Conservation (phyloP, 1,140 invertebrate genomes). For the Rhyacophila brunnea region DNA sequence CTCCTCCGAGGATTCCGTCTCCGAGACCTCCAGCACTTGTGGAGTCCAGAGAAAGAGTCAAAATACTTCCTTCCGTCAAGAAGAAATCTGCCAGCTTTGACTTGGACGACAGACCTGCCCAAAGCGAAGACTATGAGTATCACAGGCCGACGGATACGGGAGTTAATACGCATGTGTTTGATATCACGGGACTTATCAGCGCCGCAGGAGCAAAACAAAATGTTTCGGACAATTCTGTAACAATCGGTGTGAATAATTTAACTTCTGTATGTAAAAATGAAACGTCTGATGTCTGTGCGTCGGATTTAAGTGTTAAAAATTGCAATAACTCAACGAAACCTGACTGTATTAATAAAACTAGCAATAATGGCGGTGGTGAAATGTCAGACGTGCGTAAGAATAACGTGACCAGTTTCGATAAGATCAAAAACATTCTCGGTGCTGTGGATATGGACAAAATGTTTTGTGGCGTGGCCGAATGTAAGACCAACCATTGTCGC, state of each 20-base stretch:
- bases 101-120: conserved; percentile 21
- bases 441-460: background rate
- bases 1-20: conserved; percentile 72
- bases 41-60: conserved; percentile 11
- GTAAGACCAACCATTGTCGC: background rate
- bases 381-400: background rate
- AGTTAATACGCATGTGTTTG: background rate
- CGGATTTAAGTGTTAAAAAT: background rate
- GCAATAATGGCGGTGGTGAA: background rate
- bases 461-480: conserved; percentile 11
- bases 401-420: background rate
- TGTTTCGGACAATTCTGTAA: no score
- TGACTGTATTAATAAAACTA: background rate
- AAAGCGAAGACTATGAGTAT: background rate
- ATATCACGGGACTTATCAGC: no score
- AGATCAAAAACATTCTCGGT: background rate
- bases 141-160: background rate
- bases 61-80: conserved; percentile 14
- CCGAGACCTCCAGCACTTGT: conserved; percentile 49
- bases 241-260: no score
- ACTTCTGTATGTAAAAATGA: background rate
- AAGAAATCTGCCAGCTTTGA: conserved; percentile 30
- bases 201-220: no score
- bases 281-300: background rate
- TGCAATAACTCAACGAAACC: background rate